Base-by-base conservation (phyloP, 64 coral and sea anemone species). In the Pachyseris speciosa region DNA sequence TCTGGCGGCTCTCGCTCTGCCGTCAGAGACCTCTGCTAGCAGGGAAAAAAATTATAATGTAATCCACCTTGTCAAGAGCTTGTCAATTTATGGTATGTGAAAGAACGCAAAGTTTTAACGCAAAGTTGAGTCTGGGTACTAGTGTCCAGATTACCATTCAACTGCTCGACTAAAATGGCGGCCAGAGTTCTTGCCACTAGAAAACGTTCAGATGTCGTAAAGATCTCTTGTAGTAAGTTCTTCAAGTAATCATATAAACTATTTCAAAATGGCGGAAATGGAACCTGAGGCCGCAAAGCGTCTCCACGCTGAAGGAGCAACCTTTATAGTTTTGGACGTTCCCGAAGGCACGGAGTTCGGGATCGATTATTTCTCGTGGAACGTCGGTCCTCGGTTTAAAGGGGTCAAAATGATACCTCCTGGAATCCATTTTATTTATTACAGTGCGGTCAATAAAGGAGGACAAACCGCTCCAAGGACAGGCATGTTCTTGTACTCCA, bases 331-430 rank as follows among this genome's bases (percentile, higher is more conserved):
- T 86, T 65, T 95, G 10, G 93, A 98, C 45, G 96, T 98, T 38
- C 96, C 96, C 8, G 70, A 65, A 80, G 85, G 89, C 33, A 98
- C 89, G 1, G 96, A 98, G 53, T 98, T 98, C 55, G 96, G 96
- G 13, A 95, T 98, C 29, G 96, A 98, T 74, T 95, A 89, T 28
- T 95, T 95, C 28, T 98, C 96, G 1, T 98, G 96, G 89, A 92
- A 89, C 13, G 64, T 86, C 80, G 96, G 96, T 63, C 15, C 93
- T 19, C 91, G 92, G 31, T 98, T 95, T 73, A 98, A 92, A 79
- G 96, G 96, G 12, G 92, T 98, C 1, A 98, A 98, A 89, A 98
- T 98, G 96, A 92, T 98, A 63, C 96, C 96, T 30, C 93, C 89
- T 4, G 96, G 96, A 28, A 49, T 95, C 32, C 96, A 98, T 77